A percentile compares a stretch with the other conserved stretches of the same genome.
Conservation (phyloP, 2,797 vertebrate species). For the Synaphobranchus kaupii region DNA sequence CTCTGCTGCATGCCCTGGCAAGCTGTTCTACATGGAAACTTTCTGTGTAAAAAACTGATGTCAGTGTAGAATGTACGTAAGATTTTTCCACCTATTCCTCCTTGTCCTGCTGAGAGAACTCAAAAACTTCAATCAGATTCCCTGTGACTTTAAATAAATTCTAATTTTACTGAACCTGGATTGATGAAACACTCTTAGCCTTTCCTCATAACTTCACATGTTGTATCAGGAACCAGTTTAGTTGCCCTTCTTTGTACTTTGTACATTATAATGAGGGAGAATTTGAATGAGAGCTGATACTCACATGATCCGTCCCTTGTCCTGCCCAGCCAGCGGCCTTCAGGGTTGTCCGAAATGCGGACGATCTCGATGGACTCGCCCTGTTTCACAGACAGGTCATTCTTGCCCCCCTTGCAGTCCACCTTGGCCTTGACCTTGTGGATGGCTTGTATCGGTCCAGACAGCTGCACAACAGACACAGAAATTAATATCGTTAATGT, state of each 20-base stretch:
- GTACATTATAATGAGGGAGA: not conserved
- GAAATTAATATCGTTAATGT: not conserved
- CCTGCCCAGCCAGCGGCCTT: slow-evolving; percentile 89
- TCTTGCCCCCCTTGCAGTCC: slow-evolving; percentile 79
- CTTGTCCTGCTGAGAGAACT: too few relatives aligned
- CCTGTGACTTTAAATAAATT: too few relatives aligned
- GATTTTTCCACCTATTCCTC: too few relatives aligned
- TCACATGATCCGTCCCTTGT: slow-evolving; percentile 80
- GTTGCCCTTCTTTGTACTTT: too few relatives aligned
- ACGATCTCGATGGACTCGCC: slow-evolving; percentile 86
- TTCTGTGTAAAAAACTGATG: too few relatives aligned
- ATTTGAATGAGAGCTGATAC: slow-evolving; percentile 46
- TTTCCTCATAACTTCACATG: too few relatives aligned
- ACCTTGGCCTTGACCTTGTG: slow-evolving; percentile 75
- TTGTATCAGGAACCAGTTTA: too few relatives aligned
- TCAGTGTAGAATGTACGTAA: too few relatives aligned
- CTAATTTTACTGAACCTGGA: too few relatives aligned
- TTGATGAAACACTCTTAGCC: too few relatives aligned
- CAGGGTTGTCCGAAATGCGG: slow-evolving; percentile 84
- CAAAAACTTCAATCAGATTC: not conserved
- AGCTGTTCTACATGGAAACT: too few relatives aligned
- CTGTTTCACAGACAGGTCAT: slow-evolving; percentile 80
- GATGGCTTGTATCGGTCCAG: slow-evolving; percentile 75
- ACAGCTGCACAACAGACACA: slow-evolving; percentile 68
- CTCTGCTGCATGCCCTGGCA: too few relatives aligned